Evolutionary conservation across 1,140 invertebrate genomes (phyloP).

Genomic region (Ctenoplectra terminalis): DNA sequence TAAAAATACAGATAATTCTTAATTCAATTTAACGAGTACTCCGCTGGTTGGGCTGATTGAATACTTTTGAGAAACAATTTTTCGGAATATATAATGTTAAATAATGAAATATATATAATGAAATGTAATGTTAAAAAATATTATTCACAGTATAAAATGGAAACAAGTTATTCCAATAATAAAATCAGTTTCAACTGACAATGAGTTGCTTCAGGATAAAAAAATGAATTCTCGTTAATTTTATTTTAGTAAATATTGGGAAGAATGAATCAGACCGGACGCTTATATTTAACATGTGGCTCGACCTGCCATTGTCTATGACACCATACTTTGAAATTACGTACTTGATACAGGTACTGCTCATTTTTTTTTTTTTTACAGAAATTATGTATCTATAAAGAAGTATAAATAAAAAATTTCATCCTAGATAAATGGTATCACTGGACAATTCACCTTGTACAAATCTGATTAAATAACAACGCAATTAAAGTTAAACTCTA

Average conservation of each 20-base stretch:
- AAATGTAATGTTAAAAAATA: too few relatives aligned
- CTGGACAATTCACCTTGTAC: too few relatives aligned
- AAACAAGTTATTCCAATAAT: neutral
- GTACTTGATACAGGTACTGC: constrained; percentile 22
- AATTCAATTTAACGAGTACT: neutral
- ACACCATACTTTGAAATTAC: constrained; percentile 65
- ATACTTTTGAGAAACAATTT: too few relatives aligned
- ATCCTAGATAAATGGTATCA: too few relatives aligned
- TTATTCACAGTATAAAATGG: too few relatives aligned
- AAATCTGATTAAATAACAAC: too few relatives aligned
- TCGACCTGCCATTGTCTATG: constrained; percentile 42
- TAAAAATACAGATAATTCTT: neutral
- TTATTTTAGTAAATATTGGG: constrained; percentile 56
- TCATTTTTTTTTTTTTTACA: neutral
- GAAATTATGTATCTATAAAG: neutral
- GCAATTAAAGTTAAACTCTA: too few relatives aligned
- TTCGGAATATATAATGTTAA: too few relatives aligned
- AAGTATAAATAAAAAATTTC: too few relatives aligned
- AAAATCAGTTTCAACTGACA: too few relatives aligned
- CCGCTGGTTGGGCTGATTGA: neutral
- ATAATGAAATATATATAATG: too few relatives aligned
- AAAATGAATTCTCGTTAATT: neutral
- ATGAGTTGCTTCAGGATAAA: too few relatives aligned
- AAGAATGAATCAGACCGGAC: constrained; percentile 61
- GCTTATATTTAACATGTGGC: constrained; percentile 54